Evolutionary conservation across 2,888 invertebrate genomes (phyloP), one percentile per base, ranked within the genome.

Genomic region (Rotaria magnacalcarata): DNA sequence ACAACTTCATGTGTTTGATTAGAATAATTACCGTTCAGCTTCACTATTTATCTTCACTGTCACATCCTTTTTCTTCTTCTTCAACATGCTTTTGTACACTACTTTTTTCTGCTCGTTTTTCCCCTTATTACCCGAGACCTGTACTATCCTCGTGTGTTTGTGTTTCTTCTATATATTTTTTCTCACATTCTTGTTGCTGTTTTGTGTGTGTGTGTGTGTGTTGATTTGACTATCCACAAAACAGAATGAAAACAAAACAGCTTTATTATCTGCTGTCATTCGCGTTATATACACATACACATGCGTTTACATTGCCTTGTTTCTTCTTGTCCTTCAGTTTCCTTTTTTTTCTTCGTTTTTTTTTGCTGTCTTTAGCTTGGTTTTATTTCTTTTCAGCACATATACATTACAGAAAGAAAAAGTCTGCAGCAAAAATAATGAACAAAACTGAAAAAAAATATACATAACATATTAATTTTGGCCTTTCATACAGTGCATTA

Each of bases 51-150:
- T 60, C 60, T 60, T 60, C 60, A 60, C 60, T n/a, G 60, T 34
- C 67, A 34, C 67, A 41, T 67, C 67, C 34, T 67, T 41, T 34
- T 67, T 67, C 34, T 67, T 34, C 34, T 67, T 67, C 34, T 34
- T 34, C 34, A 34, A 67, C 41, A 67, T 67, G 67, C 67, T 67
- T 67, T 67, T 67, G 67, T 67, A 67, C 67, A 67, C 67, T 67
- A 67, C 19, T 34, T 27, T 67, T 34, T 67, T 67, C 27, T 67
- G 27, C 24, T 14, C 27, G 14, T 27, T 67, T 34, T 34, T 34
- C 34, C 34, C 34, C 34, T 34, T 34, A 67, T 67, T 34, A 19
- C 67, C 34, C 34, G 34, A 67, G 34, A 67, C 34, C 14, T 67
- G 67, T 27, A 34, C 67, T 67, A 34, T 67, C 67, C 67, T 67